Evolutionary conservation across 2,797 vertebrate genomes (phyloP), one percentile per base, ranked within the genome.

Genomic region (Sternotherus odoratus): DNA sequence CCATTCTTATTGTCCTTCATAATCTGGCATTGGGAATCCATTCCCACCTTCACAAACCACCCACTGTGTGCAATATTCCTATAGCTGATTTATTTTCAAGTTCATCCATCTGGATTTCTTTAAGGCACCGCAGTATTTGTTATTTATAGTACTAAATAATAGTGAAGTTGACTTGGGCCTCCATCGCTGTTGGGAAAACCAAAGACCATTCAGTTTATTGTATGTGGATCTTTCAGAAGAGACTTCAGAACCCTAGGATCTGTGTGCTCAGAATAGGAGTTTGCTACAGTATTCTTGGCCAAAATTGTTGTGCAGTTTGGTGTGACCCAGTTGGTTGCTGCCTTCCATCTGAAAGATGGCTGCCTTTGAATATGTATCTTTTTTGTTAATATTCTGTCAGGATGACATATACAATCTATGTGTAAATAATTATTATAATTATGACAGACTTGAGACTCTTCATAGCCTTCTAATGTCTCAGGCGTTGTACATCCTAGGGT

Each of bases 271-370:
- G 60, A 57, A 79, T 90, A 88, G 88, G 84, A 94, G 17, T 53
- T 83, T 85, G 53, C 51, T 83, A 80, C 93, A 80, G 80, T 82
- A 88, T 90, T 88, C 85, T 85, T 91, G 79, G 85, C 57, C 72
- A 88, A 93, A 90, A 23, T 9, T 39, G 66, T 95, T 91, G 36
- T 50, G 90, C 92, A 94, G 91, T 95, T 83, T 96, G 51, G 79
- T 91, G 39, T 85, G 69, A 92, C 43, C 90, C 86, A 91, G 51
- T 60, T 92, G 82, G 79, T 85, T 90, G 86, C 82, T 92, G 75
- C 83, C 54, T 51, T 75, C 48, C 89, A 82, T 91, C 54, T 77
- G 36, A 79, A 3, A 33, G 16, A 2, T 93, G 54, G 39, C 36
- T 23, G n/a, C 36, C 39, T 36, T 36, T 69, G 36, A 69, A 69